Evolutionary conservation across 2,113 vertebrate species (phyloP), one percentile per base, ranked within the genome.

Genomic region (Macaca mulatta): DNA sequence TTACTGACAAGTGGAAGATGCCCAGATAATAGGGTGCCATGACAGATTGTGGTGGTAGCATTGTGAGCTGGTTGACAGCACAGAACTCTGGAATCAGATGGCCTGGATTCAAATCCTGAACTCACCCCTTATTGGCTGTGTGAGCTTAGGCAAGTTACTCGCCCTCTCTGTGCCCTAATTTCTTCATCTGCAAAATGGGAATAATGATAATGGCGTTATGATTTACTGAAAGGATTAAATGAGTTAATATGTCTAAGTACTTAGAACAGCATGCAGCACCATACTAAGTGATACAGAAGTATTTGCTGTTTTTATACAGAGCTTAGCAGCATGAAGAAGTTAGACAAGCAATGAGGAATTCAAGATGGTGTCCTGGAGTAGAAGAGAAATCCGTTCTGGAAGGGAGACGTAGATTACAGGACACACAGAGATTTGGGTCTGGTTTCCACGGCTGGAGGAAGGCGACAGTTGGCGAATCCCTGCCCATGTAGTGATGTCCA

Each of bases 171-270:
- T 9, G 25, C 45, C 23, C n/a, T 40, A 14, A 14, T 61, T 52
- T 69, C 78, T 70, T 61, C 82, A 52, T 89, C 78, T 96, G 30
- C 32, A 55, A 64, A 81, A 86, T 70, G 45, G 32, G 57, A 16
- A 38, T 59, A 25, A 45, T 52, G 25, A 40, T 30, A 50, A 40
- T 20, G 40, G 2, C 8, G 18, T 13, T n/a, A 8, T 8, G 8
- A 70, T 14, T 81, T 50, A 32, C 17, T 23, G 57, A 40, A 43
- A 40, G 55, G 69, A 64, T 81, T 43, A 43, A 89, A 23, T 50
- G 45, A 78, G 35, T 78, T 79, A 35, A 30, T 43, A 14, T 38
- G 18, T 22, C 5, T 43, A 55, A 45, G 48, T n/a, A 43, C 57
- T 25, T 14, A 67, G 43, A 78, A 8, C 18, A 4, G 18, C 38